Conservation (phyloP, 2,113 vertebrate genomes). For the Mastomys coucha region DNA sequence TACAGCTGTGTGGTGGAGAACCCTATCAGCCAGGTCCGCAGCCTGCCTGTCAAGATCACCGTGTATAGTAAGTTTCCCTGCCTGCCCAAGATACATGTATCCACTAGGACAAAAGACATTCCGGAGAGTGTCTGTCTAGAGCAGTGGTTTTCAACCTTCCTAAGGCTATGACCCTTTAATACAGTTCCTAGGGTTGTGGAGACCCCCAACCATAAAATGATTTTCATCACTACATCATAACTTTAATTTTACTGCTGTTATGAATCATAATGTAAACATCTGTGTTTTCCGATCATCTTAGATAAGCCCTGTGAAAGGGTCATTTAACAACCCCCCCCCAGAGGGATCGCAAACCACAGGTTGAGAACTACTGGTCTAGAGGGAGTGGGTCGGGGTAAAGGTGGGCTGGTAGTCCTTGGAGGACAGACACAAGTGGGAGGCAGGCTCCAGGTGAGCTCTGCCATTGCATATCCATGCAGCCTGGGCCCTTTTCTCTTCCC, state of each 20-base stretch:
- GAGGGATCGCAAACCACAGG: too few relatives aligned
- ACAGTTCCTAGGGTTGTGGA: background rate
- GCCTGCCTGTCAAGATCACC: slow-evolving; percentile 92
- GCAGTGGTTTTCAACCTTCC: background rate
- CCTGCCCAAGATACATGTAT: background rate
- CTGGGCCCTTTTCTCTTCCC: background rate
- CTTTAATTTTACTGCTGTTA: background rate
- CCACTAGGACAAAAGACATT: background rate
- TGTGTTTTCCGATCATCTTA: background rate
- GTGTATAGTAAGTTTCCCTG: slow-evolving; percentile 93
- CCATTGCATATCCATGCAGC: background rate
- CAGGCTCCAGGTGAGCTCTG: background rate
- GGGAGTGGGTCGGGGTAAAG: background rate
- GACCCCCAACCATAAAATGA: background rate
- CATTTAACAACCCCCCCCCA: background rate
- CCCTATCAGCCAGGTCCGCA: slow-evolving; percentile 92
- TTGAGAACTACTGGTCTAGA: background rate
- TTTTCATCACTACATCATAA: background rate
- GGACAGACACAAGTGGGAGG: background rate
- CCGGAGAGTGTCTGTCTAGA: background rate
- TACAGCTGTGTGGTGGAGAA: slow-evolving; percentile 96
- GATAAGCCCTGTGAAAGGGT: background rate
- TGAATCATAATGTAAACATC: background rate
- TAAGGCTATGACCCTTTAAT: background rate
- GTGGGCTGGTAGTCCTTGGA: background rate